Evolutionary conservation across 2,888 invertebrate species (phyloP).

Genomic region (Bruchidius siliquastri): DNA sequence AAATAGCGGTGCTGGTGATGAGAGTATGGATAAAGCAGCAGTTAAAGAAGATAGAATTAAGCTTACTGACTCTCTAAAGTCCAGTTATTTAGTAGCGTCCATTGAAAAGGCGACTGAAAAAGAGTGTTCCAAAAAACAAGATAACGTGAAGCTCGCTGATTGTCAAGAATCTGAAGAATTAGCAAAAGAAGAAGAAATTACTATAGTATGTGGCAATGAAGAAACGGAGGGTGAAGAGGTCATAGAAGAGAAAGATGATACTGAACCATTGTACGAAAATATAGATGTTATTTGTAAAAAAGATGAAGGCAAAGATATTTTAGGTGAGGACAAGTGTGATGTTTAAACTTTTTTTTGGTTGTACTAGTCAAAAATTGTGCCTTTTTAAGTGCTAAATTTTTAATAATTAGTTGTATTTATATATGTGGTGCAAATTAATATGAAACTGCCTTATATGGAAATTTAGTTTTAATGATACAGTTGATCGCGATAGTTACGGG

Average conservation of each 20-base stretch:
- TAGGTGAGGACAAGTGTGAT: conserved; percentile 43
- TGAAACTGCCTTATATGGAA: too few relatives aligned
- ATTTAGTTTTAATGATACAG: background rate
- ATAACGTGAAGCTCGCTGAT: background rate
- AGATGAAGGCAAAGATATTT: conserved; percentile 15
- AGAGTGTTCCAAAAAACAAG: too few relatives aligned
- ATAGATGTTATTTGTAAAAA: conserved; percentile 15
- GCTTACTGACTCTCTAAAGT: background rate
- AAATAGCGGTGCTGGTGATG: background rate
- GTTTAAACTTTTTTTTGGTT: conserved; percentile 28
- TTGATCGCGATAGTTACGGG: background rate
- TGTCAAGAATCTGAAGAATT: background rate
- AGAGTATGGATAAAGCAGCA: background rate
- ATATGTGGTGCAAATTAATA: background rate
- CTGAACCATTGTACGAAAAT: conserved; percentile 24
- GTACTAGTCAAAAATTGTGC: conserved; percentile 31
- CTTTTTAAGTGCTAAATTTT: conserved; percentile 14
- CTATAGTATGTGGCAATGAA: conserved; percentile 2
- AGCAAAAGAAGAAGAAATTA: conserved; percentile 2
- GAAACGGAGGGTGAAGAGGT: conserved; percentile 7
- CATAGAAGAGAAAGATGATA: conserved; percentile 2
- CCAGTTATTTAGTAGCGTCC: background rate
- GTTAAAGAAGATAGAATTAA: background rate
- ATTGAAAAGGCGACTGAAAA: background rate
- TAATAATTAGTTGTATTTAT: background rate